Conservation (phyloP, 2,888 invertebrate species). For the Diarsia dahlii region DNA sequence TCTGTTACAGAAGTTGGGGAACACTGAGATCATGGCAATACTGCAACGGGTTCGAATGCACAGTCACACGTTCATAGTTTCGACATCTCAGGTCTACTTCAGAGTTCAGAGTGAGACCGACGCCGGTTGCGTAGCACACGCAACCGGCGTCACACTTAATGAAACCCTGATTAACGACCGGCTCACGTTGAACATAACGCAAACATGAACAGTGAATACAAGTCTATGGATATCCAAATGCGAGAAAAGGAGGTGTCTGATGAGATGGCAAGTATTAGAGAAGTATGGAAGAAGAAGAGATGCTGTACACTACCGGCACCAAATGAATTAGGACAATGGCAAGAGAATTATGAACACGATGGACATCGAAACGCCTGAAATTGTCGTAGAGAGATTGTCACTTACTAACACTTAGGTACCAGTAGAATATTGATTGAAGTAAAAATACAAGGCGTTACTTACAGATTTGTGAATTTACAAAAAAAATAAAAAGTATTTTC, state of each 20-base stretch:
- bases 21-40: neutral
- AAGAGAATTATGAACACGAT: neutral
- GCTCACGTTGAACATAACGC: too few species aligned
- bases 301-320: too few species aligned
- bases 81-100: neutral
- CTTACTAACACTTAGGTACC: conserved; percentile 3
- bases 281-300: too few species aligned
- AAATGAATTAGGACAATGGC: too few species aligned
- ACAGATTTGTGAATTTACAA: neutral
- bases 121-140: neutral
- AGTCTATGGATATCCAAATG: neutral
- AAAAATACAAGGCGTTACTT: neutral
- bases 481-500: neutral
- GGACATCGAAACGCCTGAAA: neutral
- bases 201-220: neutral
- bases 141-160: too few species aligned
- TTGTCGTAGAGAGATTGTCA: neutral
- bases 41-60: neutral
- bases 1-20: neutral
- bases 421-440: neutral
- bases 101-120: neutral
- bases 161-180: neutral
- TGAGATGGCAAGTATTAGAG: too few species aligned
- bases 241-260: too few species aligned
- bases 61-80: neutral